phyloP scores from a whole-genome alignment of 2,888 invertebrate genomes.

The Hirudinaria manillensis region DNA sequence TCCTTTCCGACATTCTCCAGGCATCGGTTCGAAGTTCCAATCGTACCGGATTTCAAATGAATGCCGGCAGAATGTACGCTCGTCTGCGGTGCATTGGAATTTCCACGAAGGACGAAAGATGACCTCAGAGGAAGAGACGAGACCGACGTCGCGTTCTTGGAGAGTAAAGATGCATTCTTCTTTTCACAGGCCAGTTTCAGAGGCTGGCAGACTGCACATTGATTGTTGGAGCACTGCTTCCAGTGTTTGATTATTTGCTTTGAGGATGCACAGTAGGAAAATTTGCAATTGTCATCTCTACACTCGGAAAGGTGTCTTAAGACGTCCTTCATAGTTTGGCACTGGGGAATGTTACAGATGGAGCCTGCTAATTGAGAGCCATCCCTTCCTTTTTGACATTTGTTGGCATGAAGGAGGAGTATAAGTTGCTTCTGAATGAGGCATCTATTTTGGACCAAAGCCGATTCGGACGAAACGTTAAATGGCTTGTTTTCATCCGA shows the following conservation, averaged over 20 bases:
- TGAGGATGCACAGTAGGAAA: conserved; percentile 95
- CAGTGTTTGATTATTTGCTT: conserved; percentile 97
- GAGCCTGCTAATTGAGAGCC: conserved; percentile 62
- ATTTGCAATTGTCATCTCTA: conserved; percentile 69
- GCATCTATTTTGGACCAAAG: conserved; percentile 71
- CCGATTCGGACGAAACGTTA: no score
- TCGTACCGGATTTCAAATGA: neutral
- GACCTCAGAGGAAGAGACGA: no score
- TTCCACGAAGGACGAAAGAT: no score
- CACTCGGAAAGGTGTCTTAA: conserved; percentile 96
- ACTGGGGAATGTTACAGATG: conserved; percentile 89
- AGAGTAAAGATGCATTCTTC: neutral
- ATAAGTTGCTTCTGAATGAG: conserved; percentile 97
- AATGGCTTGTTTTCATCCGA: neutral
- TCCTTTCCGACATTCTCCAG: neutral
- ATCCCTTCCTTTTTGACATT: conserved; percentile 84
- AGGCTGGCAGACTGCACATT: conserved; percentile 96
- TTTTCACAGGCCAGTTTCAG: conserved; percentile 69
- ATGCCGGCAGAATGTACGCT: neutral
- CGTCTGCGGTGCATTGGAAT: no score
- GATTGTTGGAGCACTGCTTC: conserved; percentile 90
- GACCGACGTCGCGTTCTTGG: no score
- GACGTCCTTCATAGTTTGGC: conserved; percentile 97
- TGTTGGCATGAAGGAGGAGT: conserved; percentile 91
- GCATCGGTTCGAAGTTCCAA: neutral